Percentiles rank a stretch among this genome's conserved stretches.
phyloP scores from a whole-genome alignment of 2,888 invertebrate species.

The Sesia apiformis region DNA sequence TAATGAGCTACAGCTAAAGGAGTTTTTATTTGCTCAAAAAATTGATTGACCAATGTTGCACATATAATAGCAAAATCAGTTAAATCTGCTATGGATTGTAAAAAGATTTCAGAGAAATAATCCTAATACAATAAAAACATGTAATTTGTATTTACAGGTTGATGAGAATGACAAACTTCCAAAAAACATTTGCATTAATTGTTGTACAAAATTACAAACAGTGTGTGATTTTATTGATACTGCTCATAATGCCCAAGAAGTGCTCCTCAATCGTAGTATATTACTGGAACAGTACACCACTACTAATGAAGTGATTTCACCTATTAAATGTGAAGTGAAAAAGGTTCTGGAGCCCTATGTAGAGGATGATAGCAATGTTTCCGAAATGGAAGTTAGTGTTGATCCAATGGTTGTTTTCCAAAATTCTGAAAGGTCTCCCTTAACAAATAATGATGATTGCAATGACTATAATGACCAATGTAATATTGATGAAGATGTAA shows the following conservation, averaged over 20 bases:
- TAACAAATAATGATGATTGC: constrained; percentile 17
- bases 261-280: constrained; percentile 49
- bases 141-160: constrained; percentile 58
- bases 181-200: constrained; percentile 79
- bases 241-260: constrained; percentile 77
- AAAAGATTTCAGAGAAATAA: too few relatives aligned
- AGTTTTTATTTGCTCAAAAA: too few relatives aligned
- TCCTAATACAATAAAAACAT: too few relatives aligned
- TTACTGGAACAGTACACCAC: constrained; percentile 31
- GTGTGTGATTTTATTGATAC: constrained; percentile 80
- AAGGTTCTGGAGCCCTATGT: constrained; percentile 12
- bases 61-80: too few relatives aligned
- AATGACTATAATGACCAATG: constrained; percentile 1
- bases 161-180: constrained; percentile 79
- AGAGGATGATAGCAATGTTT: constrained; percentile 38
- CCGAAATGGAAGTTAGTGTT: constrained; percentile 79
- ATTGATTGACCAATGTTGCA: too few relatives aligned
- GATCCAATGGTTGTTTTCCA: constrained; percentile 82
- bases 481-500: constrained; percentile 26
- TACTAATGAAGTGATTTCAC: neutral
- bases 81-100: too few relatives aligned
- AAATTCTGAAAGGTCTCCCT: constrained; percentile 56
- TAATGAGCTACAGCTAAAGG: too few relatives aligned
- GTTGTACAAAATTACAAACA: constrained; percentile 77
- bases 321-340: constrained; percentile 18